A percentile compares a stretch with the other conserved stretches of the same genome.
Evolutionary conservation across 2,113 vertebrate species (phyloP).

Genomic region (Callorhinus ursinus): DNA sequence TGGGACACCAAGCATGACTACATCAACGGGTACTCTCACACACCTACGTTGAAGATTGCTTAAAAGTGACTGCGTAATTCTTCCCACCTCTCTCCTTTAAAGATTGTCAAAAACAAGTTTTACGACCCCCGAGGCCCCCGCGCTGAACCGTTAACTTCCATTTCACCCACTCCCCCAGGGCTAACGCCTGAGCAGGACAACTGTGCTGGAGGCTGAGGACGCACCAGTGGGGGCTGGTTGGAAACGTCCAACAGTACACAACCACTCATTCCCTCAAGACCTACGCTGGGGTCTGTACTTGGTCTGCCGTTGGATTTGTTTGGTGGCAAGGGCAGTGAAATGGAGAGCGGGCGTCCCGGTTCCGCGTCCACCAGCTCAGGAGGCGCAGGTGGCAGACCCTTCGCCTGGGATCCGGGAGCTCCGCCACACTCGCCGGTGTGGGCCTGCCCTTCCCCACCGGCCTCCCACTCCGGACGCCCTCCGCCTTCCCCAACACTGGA

Average conservation of each 20-base stretch:
- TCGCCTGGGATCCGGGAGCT: rapidly evolving
- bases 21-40: not conserved
- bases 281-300: rapidly evolving
- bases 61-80: not conserved
- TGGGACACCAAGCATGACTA: not conserved
- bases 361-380: rapidly evolving
- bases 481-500: not conserved
- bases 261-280: not conserved
- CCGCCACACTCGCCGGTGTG: not conserved
- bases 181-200: not conserved
- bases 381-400: rapidly evolving
- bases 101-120: not conserved
- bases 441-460: not conserved
- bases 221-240: too few species aligned
- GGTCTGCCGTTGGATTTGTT: not conserved
- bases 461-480: not conserved
- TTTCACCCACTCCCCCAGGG: not conserved
- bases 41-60: too few species aligned
- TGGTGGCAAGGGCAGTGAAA: too few species aligned
- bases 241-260: not conserved
- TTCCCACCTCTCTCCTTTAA: not conserved
- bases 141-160: not conserved
- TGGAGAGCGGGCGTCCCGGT: rapidly evolving
- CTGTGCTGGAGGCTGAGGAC: not conserved
- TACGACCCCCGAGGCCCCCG: too few species aligned